Conservation (phyloP, 2,888 invertebrate species). For the Caenorhabditis macrosperma region DNA sequence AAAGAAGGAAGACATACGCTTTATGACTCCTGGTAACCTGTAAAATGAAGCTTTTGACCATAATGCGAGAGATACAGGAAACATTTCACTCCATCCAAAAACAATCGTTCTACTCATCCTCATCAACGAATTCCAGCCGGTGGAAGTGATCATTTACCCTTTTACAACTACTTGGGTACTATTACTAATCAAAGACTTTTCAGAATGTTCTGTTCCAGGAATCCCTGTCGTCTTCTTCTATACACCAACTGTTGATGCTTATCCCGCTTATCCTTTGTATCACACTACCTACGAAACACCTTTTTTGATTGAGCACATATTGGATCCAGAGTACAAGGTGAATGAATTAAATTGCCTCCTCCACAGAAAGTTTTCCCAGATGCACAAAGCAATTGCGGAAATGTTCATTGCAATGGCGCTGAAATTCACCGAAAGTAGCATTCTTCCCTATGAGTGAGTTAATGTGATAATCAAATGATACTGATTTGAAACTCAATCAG, state of each 20-base stretch:
- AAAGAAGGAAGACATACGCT: conserved; percentile 66
- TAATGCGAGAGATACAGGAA: too few species aligned
- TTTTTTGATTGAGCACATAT: conserved; percentile 75
- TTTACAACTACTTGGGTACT: conserved; percentile 80
- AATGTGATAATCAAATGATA: not conserved
- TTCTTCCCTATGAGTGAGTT: conserved; percentile 36
- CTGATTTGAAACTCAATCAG: conserved; percentile 24
- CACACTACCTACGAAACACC: conserved; percentile 79
- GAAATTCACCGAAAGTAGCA: conserved; percentile 79
- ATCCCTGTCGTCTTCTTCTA: conserved; percentile 80
- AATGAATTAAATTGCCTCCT: not conserved
- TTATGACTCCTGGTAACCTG: conserved; percentile 74
- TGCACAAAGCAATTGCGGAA: conserved; percentile 80
- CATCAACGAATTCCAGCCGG: conserved; percentile 78
- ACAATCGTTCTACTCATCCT: conserved; percentile 20
- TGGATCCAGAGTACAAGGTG: conserved; percentile 68
- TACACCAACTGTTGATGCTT: conserved; percentile 40
- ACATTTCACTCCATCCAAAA: conserved; percentile 1
- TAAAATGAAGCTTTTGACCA: too few species aligned
- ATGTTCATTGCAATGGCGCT: conserved; percentile 80
- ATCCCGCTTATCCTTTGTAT: conserved; percentile 74
- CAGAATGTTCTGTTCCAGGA: conserved; percentile 29
- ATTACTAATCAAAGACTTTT: conserved; percentile 57
- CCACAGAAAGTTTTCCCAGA: conserved; percentile 43
- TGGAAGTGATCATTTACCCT: conserved; percentile 82